Evolutionary conservation across 2,888 invertebrate genomes (phyloP).

Genomic region (Eristalis pertinax): DNA sequence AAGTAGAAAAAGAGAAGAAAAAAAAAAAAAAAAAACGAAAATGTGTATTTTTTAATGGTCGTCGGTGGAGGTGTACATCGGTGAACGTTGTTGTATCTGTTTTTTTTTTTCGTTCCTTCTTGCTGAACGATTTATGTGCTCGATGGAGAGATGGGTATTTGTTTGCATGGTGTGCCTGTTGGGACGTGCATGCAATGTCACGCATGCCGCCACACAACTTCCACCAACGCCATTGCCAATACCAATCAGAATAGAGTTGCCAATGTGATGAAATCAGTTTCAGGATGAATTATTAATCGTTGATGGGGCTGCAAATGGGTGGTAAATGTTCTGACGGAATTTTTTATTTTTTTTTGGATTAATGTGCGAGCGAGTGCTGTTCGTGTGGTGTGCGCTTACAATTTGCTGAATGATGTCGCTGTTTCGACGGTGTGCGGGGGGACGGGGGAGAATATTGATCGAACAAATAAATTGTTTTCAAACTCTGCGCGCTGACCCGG

Average conservation of each 20-base stretch:
- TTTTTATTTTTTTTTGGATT: constrained; percentile 16
- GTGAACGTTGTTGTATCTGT: neutral
- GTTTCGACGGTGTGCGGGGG: neutral
- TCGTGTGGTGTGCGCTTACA: neutral
- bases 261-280: constrained; percentile 13
- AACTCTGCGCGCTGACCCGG: neutral
- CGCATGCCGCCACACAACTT: constrained; percentile 71
- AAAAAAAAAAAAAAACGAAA: neutral
- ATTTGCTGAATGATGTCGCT: neutral
- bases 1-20: constrained; percentile 1
- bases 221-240: constrained; percentile 49
- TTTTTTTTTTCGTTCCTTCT: neutral
- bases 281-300: constrained; percentile 34
- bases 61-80: neutral
- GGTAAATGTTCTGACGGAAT: constrained; percentile 20
- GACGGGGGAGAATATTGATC: neutral
- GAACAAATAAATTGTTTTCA: neutral
- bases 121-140: constrained; percentile 1
- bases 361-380: neutral
- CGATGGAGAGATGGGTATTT: constrained; percentile 18
- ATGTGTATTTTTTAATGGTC: constrained; percentile 14
- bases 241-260: constrained; percentile 51
- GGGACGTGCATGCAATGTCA: constrained; percentile 69
- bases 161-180: constrained; percentile 53
- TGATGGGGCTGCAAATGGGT: constrained; percentile 7